Percentiles rank a stretch among this genome's conserved stretches.
phyloP scores from a whole-genome alignment of 2,797 vertebrate genomes.

The Rhincodon typus region DNA sequence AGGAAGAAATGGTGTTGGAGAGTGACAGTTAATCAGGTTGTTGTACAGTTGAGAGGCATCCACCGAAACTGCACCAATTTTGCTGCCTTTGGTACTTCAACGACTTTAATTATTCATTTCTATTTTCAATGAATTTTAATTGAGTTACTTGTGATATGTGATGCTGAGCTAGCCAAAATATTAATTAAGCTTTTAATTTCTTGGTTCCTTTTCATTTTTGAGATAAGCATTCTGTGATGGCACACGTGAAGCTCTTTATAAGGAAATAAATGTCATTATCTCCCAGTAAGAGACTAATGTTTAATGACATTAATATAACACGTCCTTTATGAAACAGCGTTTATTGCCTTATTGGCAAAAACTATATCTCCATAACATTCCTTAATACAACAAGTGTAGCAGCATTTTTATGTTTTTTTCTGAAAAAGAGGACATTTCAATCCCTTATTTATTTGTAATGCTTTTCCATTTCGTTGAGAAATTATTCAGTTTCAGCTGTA shows the following conservation, averaged over 20 bases:
- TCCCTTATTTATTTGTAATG: not conserved
- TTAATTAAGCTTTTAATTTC: conserved; percentile 13
- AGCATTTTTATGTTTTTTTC: not conserved
- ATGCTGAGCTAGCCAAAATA: not conserved
- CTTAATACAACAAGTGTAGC: not conserved
- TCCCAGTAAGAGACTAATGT: not conserved
- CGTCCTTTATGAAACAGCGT: not conserved
- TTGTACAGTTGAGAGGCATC: not conserved
- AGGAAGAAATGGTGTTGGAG: not conserved
- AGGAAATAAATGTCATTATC: no score
- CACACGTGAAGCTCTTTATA: not conserved
- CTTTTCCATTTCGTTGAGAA: not conserved
- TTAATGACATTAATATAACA: not conserved
- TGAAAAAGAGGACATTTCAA: not conserved
- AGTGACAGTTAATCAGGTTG: not conserved
- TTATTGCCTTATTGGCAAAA: not conserved
- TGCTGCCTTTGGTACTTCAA: not conserved
- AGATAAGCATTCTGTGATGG: not conserved
- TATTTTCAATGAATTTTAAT: conserved; percentile 2
- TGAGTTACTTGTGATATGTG: not conserved
- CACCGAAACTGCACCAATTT: not conserved
- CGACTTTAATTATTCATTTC: not conserved
- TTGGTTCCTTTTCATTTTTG: not conserved
- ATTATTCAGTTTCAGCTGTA: not conserved
- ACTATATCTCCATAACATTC: not conserved